Conservation (phyloP, 2,113 vertebrate genomes). For the Gymnorhina tibicen region DNA sequence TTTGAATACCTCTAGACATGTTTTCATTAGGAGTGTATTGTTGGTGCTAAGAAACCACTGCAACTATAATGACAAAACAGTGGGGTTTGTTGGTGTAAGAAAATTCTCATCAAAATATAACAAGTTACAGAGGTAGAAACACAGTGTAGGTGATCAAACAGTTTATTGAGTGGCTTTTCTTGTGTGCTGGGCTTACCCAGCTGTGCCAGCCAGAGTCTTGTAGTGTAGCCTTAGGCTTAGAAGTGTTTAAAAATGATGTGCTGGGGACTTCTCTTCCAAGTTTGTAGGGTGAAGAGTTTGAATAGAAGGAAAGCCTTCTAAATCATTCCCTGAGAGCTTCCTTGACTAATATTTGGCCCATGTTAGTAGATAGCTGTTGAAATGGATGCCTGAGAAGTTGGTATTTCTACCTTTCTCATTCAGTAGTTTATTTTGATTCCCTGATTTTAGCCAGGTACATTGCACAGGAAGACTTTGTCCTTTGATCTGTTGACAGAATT, state of each 20-base stretch:
- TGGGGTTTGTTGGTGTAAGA: neutral
- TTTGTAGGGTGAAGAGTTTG: neutral
- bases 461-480: constrained; percentile 92
- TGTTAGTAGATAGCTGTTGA: constrained; percentile 59
- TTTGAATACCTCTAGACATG: neutral
- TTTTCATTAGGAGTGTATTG: neutral
- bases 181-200: neutral
- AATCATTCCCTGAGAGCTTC: neutral
- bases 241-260: neutral
- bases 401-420: constrained; percentile 97
- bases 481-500: constrained; percentile 72
- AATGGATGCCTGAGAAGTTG: constrained; percentile 95
- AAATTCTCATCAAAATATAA: neutral
- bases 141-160: neutral
- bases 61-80: neutral
- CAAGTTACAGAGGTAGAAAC: neutral
- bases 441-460: constrained; percentile 88
- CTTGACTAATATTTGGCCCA: neutral
- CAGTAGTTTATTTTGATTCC: constrained; percentile 83
- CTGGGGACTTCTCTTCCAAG: neutral
- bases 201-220: neutral
- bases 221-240: neutral
- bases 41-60: neutral
- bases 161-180: neutral
- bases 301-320: neutral